These are phyloP conservation scores for Metopia argyrocephala DNA, from an alignment of 2,888 invertebrate species.

Conservation along the genomic window DNA sequence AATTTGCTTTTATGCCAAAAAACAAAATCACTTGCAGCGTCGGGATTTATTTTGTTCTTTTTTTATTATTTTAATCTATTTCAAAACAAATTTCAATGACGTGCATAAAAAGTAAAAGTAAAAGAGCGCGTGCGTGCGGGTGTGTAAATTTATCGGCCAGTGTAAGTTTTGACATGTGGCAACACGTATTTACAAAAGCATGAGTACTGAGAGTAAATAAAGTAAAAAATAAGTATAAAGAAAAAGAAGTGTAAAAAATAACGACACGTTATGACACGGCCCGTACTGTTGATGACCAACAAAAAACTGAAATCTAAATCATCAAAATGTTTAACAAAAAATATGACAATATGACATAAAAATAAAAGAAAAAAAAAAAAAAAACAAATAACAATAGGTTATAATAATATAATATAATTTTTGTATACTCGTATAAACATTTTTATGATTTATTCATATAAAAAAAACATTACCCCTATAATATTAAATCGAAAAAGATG, in stretches of 20 bases:
- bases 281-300: constrained; percentile 35
- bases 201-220: neutral
- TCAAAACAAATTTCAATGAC: no score
- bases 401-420: neutral
- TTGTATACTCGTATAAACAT: neutral
- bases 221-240: neutral
- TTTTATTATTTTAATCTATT: neutral
- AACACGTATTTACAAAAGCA: neutral
- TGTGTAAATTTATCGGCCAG: neutral
- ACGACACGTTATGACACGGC: constrained; percentile 7
- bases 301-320: constrained; percentile 50
- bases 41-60: constrained; percentile 11
- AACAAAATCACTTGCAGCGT: constrained; percentile 2
- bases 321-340: constrained; percentile 33
- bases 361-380: neutral
- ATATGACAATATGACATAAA: constrained; percentile 44
- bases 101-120: neutral
- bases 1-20: neutral
- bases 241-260: constrained; percentile 15
- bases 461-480: constrained; percentile 26
- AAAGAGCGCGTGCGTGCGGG: neutral
- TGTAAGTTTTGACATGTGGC: neutral
- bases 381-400: constrained; percentile 8
- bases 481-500: constrained; percentile 26
- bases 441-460: neutral